Conservation (phyloP, 1,140 invertebrate genomes). For the Megalonaias nervosa region DNA sequence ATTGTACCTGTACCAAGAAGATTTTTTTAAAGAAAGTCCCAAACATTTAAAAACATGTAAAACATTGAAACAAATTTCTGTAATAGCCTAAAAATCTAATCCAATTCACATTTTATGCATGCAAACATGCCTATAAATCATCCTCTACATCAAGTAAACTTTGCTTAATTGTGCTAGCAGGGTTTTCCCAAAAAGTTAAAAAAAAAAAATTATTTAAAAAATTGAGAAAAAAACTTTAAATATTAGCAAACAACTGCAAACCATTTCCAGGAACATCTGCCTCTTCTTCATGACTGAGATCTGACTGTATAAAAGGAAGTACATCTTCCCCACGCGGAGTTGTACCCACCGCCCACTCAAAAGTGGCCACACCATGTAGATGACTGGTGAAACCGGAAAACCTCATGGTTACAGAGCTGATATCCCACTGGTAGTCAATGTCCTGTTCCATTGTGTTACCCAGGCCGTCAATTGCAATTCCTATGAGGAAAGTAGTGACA, state of each 20-base stretch:
- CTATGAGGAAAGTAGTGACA: neutral
- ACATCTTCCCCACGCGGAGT: constrained; percentile 30
- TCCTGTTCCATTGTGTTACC: constrained; percentile 20
- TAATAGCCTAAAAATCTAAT: no score
- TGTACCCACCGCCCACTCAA: constrained; percentile 36
- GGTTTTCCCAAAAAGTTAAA: no score
- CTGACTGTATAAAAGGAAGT: constrained; percentile 20
- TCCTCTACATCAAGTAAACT: no score
- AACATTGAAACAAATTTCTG: no score
- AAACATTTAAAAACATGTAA: no score
- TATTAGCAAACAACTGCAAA: neutral
- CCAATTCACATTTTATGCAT: no score
- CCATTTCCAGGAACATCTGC: neutral
- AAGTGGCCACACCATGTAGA: constrained; percentile 23
- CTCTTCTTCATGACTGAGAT: constrained; percentile 27
- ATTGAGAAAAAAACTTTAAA: no score
- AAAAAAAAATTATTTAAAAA: no score
- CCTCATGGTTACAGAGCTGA: constrained; percentile 16
- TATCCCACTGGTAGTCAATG: constrained; percentile 19
- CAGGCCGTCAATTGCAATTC: neutral
- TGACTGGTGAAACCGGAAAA: constrained; percentile 28
- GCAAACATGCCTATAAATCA: no score
- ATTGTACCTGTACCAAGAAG: no score
- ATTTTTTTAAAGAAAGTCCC: no score
- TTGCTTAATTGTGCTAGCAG: no score